These are phyloP conservation scores for Megalopta genalis DNA, from an alignment of 1,140 invertebrate species.

Conservation along the genomic window DNA sequence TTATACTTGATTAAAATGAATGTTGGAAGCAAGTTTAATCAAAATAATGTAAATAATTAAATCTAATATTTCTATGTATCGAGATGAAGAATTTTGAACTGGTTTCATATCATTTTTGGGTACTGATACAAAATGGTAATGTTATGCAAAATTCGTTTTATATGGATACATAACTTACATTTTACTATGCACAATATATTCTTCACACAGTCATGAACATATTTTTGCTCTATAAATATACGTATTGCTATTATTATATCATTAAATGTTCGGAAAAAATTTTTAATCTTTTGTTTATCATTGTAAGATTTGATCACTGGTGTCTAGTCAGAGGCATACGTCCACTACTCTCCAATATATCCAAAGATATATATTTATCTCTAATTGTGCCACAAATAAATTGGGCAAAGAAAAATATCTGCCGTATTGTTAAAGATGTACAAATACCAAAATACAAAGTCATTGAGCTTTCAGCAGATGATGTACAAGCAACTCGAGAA, in stretches of 20 bases:
- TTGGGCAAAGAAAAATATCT: slow-evolving; percentile 62
- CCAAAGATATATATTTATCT: slow-evolving; percentile 49
- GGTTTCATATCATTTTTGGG: neutral
- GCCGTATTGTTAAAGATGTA: slow-evolving; percentile 66
- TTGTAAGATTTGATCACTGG: slow-evolving; percentile 79
- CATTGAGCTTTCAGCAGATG: slow-evolving; percentile 68
- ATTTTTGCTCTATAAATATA: neutral
- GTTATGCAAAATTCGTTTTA: neutral
- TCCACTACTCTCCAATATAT: slow-evolving; percentile 70
- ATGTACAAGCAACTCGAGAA: slow-evolving; percentile 69
- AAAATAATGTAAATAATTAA: neutral
- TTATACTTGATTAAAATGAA: neutral
- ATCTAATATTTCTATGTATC: neutral
- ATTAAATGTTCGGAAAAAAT: neutral
- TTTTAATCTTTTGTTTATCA: slow-evolving; percentile 21
- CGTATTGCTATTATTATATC: neutral
- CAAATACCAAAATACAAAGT: slow-evolving; percentile 70
- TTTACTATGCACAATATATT: neutral
- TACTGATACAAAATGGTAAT: slow-evolving; percentile 29
- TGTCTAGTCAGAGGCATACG: slow-evolving; percentile 82
- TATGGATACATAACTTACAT: neutral
- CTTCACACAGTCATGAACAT: neutral
- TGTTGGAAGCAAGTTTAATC: neutral
- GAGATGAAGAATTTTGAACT: slow-evolving; percentile 12
- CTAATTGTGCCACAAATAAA: slow-evolving; percentile 17